phyloP scores from a whole-genome alignment of 1,140 invertebrate genomes.

The Bombyx mori region DNA sequence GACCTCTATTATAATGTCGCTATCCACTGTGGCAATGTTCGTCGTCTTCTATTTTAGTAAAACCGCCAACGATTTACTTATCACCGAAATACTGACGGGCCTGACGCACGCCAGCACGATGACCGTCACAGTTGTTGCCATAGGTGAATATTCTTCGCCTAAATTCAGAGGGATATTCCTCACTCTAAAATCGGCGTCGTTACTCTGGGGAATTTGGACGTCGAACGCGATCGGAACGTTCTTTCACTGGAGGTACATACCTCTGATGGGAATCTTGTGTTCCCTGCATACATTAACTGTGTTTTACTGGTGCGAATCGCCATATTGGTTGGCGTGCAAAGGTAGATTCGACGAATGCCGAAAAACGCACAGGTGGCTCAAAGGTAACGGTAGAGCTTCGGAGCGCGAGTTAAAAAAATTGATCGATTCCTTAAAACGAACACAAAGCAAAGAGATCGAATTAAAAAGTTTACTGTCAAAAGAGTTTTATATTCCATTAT shows the following conservation, averaged over 20 bases:
- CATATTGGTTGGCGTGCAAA: constrained; percentile 20
- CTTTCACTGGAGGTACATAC: constrained; percentile 14
- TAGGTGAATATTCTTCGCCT: constrained; percentile 12
- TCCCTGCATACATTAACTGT: constrained; percentile 6
- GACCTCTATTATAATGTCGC: constrained; percentile 3
- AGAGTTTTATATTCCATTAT: constrained; percentile 2
- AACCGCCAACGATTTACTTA: constrained; percentile 4
- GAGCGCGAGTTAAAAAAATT: constrained; percentile 17
- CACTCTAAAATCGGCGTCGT: constrained; percentile 13
- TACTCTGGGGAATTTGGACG: constrained; percentile 20
- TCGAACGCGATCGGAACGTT: constrained; percentile 17
- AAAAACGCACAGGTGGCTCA: constrained; percentile 13
- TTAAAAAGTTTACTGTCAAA: constrained; percentile 4
- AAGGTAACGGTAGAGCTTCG: constrained; percentile 8
- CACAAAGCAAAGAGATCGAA: not conserved
- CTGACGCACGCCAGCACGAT: not conserved
- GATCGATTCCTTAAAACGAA: constrained; percentile 10
- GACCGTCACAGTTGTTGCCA: constrained; percentile 7
- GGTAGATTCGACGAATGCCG: constrained; percentile 19
- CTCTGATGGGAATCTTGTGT: constrained; percentile 8
- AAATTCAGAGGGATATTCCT: constrained; percentile 16
- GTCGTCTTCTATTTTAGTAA: constrained; percentile 9
- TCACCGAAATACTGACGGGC: constrained; percentile 10
- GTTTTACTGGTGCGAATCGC: constrained; percentile 10
- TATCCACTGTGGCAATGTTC: constrained; percentile 6